Conservation (phyloP, 2,113 vertebrate genomes). For the Coptodon bakossiorum region DNA sequence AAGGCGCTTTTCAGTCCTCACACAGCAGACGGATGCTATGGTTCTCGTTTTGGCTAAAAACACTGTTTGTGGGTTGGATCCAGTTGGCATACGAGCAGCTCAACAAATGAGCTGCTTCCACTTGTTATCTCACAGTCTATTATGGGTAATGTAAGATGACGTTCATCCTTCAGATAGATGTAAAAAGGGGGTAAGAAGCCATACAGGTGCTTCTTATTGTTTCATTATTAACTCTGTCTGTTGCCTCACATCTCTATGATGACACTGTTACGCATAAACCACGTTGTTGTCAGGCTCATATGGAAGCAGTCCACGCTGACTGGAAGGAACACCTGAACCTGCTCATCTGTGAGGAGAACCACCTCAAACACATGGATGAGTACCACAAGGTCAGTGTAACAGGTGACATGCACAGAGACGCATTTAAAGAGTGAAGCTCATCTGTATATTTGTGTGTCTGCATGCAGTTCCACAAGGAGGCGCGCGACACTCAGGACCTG, state of each 20-base stretch:
- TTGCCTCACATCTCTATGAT: accelerated
- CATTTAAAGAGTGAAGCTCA: background rate
- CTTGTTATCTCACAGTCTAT: background rate
- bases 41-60: background rate
- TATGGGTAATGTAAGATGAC: background rate
- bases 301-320: conserved; percentile 90
- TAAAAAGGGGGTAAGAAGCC: background rate
- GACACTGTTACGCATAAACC: background rate
- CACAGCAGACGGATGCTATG: background rate
- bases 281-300: conserved; percentile 80
- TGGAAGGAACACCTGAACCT: conserved; percentile 98
- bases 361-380: conserved; percentile 95
- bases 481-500: conserved; percentile 87
- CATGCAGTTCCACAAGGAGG: conserved; percentile 84
- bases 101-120: background rate
- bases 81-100: background rate
- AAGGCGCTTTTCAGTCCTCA: background rate
- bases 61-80: background rate
- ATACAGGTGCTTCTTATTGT: background rate
- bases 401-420: no score
- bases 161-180: background rate
- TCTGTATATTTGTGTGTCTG: background rate
- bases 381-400: conserved; percentile 83
- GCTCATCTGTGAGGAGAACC: conserved; percentile 96
- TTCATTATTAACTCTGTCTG: background rate